Percentiles rank a stretch among this genome's conserved stretches.
phyloP scores from a whole-genome alignment of 2,797 vertebrate genomes.

The Orestias chungarensis region DNA sequence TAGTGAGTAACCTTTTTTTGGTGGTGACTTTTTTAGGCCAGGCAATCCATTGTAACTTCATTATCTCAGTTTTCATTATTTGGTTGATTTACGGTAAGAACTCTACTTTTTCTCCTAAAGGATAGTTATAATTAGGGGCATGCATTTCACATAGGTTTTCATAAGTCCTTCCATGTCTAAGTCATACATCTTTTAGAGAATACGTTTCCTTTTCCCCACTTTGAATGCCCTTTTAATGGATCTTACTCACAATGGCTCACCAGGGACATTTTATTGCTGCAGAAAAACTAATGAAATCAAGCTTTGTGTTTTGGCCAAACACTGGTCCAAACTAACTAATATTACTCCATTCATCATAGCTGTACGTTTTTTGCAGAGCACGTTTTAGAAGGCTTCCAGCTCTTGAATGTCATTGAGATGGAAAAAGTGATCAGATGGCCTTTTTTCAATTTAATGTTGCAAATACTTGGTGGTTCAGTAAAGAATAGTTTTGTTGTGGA shows the following conservation, averaged over 20 bases:
- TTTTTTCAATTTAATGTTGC: constrained; percentile 63
- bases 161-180: constrained; percentile 16
- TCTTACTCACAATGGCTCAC: constrained; percentile 37
- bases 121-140: neutral
- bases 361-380: constrained; percentile 29
- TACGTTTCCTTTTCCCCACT: constrained; percentile 26
- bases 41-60: neutral
- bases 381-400: constrained; percentile 33
- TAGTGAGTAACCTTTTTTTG: neutral
- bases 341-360: constrained; percentile 56
- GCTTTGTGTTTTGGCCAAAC: constrained; percentile 42
- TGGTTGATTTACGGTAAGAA: neutral
- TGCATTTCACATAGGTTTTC: constrained; percentile 3
- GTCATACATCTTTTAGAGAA: constrained; percentile 37
- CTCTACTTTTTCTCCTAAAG: neutral
- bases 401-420: constrained; percentile 31
- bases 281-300: constrained; percentile 58
- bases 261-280: constrained; percentile 31
- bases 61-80: neutral
- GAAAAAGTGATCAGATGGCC: constrained; percentile 55
- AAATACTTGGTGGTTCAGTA: constrained; percentile 51
- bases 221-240: constrained; percentile 49
- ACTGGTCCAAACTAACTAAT: constrained; percentile 30
- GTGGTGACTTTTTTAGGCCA: neutral
- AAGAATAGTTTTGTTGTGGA: constrained; percentile 42